Base-by-base conservation (phyloP, 2,797 vertebrate species). In the Xenopus petersii region DNA sequence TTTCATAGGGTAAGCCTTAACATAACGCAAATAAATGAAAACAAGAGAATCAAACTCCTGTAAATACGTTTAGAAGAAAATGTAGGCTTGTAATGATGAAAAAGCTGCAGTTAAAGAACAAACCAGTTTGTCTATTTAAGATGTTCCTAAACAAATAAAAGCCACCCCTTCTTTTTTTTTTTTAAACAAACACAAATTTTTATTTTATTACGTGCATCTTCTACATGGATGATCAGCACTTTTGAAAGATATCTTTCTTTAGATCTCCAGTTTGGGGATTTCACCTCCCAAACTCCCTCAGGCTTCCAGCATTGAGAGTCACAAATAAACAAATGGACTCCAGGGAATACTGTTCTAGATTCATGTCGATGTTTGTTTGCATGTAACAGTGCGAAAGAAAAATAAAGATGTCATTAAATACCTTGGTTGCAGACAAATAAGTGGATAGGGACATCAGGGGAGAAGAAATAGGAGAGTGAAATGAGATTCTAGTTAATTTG, bases 381-480 rank as follows among this genome's bases (percentile, higher is more conserved):
- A 74, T 79, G 76, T 69, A 73, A 73, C 47, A 70, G 61, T 59
- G 51, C 21, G 61, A 48, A 74, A 36, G 70, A 74, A 74, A 79
- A 74, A 74, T 79, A 79, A 72, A 74, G 71, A 79, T 79, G 76
- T 79, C 76, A 79, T 69, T 79, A 74, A 79, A 79, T 73, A 74
- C 76, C 71, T 74, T 61, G 62, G 71, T 47, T 79, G 71, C 76
- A 79, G 71, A 79, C 71, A 79, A 79, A 79, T 79, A 79, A 70
- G 76, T 46, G 66, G 71, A 79, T 74, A 51, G 67, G 67, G 76
- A 79, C 75, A 64, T 68, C 65, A 12, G 65, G 71, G 71, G 62
- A 61, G 64, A 67, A 63, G 64, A 77, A 73, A 77, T 68, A 77
- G 70, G 70, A 71, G 75, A 21, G 55, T 21, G 48, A 62, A 66